Evolutionary conservation across 2,113 vertebrate species (phyloP), one percentile per base, ranked within the genome.

Genomic region (Reinhardtius hippoglossoides): DNA sequence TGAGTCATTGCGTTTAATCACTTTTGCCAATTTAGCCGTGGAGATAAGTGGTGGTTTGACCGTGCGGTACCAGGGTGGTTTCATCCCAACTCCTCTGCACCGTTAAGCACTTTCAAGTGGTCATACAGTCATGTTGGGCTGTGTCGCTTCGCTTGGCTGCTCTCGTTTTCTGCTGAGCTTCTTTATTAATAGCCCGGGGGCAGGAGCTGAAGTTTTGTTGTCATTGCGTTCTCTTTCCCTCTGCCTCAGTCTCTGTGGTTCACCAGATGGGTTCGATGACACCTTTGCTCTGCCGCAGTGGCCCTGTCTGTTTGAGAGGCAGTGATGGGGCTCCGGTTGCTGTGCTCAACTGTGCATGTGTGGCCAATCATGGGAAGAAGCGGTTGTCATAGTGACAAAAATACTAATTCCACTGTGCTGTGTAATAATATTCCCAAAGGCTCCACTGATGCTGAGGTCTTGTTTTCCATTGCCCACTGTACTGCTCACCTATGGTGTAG

Each of bases 331-430:
- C 50, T 83, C 54, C 42, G 65, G 78, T 58, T 3, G 18, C 23
- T 65, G 48, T 67, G 58, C 69, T 76, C 40, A 40, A 57, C 31
- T n/a, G 60, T 55, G 44, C 74, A 65, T 52, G 14, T 21, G 48
- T 65, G 48, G 54, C 35, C 23, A 62, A n/a, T 46, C 24, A 18
- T 50, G 26, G 27, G 31, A 58, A 13, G 13, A 48, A 78, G 44
- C 63, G 67, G 82, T 89, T 83, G 82, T 81, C 83, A 84, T 86
- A 40, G 80, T 63, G 46, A 84, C 74, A 24, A 72, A 67, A 26
- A 63, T 74, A 21, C 35, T 27, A 2, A 78, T 72, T 85, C 20
- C 35, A 21, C 37, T 37, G 13, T 27, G 23, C 21, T 44, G 50
- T 72, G 5, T 71, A 63, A 63, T 63, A 3, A 71, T 64, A 27